Conservation (phyloP, 37 sponge, comb jelly and placozoan genomes). For the Corticium candelabrum region DNA sequence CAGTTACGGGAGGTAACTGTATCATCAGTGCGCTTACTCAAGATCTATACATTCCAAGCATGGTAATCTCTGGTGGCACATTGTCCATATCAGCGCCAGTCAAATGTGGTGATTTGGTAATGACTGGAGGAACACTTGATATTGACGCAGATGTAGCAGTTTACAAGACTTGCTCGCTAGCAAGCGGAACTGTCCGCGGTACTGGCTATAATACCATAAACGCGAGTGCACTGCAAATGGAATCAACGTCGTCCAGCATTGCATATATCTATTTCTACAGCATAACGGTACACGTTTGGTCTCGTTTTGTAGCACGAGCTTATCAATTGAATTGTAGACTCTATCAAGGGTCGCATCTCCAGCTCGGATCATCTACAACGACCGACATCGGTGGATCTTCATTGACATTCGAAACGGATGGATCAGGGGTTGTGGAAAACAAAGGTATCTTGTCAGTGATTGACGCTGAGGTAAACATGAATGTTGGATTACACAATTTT, state of each 20-base stretch:
- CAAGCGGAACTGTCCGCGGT: neutral
- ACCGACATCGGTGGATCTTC: neutral
- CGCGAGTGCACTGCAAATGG: neutral
- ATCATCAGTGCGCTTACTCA: neutral
- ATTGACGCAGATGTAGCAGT: neutral
- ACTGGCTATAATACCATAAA: neutral
- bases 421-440: neutral
- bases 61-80: neutral
- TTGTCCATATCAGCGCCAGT: neutral
- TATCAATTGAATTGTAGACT: too few relatives aligned
- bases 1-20: neutral
- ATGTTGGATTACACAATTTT: neutral
- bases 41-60: neutral
- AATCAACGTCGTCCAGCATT: too few relatives aligned
- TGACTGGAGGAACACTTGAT: neutral
- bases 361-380: neutral
- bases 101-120: neutral
- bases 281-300: too few relatives aligned
- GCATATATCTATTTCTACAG: too few relatives aligned
- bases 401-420: neutral
- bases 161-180: neutral
- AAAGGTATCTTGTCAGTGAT: neutral
- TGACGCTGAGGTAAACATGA: neutral
- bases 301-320: too few relatives aligned
- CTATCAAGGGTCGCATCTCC: neutral